These are phyloP conservation scores for Drosophila willistoni DNA, from an alignment of 1,140 invertebrate genomes.

Conservation along the genomic window DNA sequence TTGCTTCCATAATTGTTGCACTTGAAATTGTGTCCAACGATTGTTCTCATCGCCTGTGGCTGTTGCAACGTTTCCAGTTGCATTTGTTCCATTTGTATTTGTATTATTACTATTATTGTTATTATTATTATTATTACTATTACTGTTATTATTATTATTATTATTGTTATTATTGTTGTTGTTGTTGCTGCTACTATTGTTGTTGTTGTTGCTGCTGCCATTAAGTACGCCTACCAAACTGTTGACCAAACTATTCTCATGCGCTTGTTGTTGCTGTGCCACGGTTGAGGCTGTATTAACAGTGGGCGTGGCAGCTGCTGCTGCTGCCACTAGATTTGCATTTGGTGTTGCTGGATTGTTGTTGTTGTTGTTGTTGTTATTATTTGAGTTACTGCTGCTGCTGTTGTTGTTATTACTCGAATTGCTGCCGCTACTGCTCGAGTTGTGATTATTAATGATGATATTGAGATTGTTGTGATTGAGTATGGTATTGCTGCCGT, in stretches of 20 bases:
- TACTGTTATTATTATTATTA: conserved; percentile 52
- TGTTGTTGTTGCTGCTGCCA: conserved; percentile 40
- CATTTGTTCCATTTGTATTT: conserved; percentile 7
- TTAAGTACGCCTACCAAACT: conserved; percentile 75
- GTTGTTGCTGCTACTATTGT: conserved; percentile 39
- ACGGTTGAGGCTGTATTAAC: conserved; percentile 62
- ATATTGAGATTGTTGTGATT: conserved; percentile 76
- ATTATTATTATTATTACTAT: conserved; percentile 44
- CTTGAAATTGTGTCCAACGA: conserved; percentile 83
- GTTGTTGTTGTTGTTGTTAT: conserved; percentile 70
- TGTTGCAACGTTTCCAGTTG: conserved; percentile 14
- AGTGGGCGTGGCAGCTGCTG: conserved; percentile 57
- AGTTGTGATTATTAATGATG: conserved; percentile 63
- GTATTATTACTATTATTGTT: conserved; percentile 36
- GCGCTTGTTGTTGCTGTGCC: conserved; percentile 63
- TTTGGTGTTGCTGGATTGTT: conserved; percentile 81
- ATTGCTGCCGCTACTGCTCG: conserved; percentile 58
- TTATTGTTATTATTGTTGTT: conserved; percentile 47
- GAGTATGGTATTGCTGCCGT: conserved; percentile 62
- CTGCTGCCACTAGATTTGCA: conserved; percentile 61
- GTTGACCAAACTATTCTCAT: conserved; percentile 76
- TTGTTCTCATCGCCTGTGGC: conserved; percentile 67
- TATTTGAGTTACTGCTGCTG: conserved; percentile 48
- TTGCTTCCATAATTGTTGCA: conserved; percentile 83
- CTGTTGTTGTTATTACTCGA: conserved; percentile 40